phyloP scores from a whole-genome alignment of 2,797 vertebrate species.

The Acipenser ruthenus region DNA sequence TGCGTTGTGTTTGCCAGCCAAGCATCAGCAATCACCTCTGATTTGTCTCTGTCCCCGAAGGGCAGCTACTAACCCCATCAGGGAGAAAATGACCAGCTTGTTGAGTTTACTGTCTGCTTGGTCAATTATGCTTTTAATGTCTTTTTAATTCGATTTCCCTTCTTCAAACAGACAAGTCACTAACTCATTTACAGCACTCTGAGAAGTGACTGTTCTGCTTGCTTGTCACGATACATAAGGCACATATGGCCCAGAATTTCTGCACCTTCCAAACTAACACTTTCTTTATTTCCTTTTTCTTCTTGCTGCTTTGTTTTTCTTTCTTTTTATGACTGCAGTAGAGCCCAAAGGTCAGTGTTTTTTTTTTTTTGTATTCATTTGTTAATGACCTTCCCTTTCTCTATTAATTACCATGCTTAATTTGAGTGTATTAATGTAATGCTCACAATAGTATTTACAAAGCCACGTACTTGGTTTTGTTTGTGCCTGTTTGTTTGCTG shows the following conservation, averaged over 20 bases:
- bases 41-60: background rate
- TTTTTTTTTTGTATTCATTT: slow-evolving; percentile 11
- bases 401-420: too few species aligned
- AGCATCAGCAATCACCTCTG: background rate
- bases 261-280: slow-evolving; percentile 16
- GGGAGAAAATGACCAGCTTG: slow-evolving; percentile 12
- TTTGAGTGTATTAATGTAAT: too few species aligned
- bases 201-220: slow-evolving; percentile 22
- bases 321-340: slow-evolving; percentile 18
- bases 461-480: too few species aligned
- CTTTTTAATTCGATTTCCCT: slow-evolving; percentile 28
- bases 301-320: slow-evolving; percentile 5
- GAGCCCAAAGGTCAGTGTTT: slow-evolving; percentile 32
- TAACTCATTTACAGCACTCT: slow-evolving; percentile 28
- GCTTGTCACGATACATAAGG: slow-evolving; percentile 23
- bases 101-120: slow-evolving; percentile 17
- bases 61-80: background rate
- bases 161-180: slow-evolving; percentile 23
- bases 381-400: too few species aligned
- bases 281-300: slow-evolving; percentile 9
- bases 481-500: too few species aligned
- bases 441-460: too few species aligned
- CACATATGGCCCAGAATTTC: slow-evolving; percentile 22
- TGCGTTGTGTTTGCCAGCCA: background rate
- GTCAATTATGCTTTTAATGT: slow-evolving; percentile 32